Evolutionary conservation across 2,113 vertebrate species (phyloP).

Genomic region (Melospiza melodia): DNA sequence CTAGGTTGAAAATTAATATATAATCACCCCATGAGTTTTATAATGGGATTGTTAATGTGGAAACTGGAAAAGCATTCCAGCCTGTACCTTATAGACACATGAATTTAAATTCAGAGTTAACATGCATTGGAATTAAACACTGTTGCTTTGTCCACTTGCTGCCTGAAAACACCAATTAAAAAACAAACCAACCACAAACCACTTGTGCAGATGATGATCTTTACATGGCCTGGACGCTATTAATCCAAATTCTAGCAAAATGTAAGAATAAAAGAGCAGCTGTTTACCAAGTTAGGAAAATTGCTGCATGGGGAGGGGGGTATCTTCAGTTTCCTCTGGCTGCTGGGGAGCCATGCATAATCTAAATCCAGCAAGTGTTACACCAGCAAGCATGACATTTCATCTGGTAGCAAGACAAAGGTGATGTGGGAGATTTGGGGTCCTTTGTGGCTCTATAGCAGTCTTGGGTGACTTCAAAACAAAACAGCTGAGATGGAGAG

Average conservation of each 20-base stretch:
- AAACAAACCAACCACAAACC: background rate
- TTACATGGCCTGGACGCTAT: background rate
- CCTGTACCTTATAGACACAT: background rate
- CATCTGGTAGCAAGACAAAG: background rate
- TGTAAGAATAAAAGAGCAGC: background rate
- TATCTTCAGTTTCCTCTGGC: background rate
- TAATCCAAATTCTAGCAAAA: background rate
- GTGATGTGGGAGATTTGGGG: background rate
- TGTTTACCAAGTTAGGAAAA: background rate
- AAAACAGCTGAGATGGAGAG: conserved; percentile 11
- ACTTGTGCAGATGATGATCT: background rate
- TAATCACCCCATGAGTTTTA: background rate
- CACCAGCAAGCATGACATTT: background rate
- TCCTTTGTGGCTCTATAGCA: background rate
- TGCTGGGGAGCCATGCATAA: background rate
- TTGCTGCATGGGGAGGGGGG: rapidly evolving
- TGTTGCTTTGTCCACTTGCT: background rate
- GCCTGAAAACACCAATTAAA: background rate
- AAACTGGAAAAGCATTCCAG: background rate
- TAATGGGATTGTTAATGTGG: background rate
- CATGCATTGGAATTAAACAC: background rate
- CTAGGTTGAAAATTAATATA: background rate
- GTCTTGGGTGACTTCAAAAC: conserved; percentile 8
- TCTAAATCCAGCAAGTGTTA: background rate
- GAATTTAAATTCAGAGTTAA: background rate